Evolutionary conservation across 2,888 invertebrate species (phyloP).

Genomic region (Archips xylosteana): DNA sequence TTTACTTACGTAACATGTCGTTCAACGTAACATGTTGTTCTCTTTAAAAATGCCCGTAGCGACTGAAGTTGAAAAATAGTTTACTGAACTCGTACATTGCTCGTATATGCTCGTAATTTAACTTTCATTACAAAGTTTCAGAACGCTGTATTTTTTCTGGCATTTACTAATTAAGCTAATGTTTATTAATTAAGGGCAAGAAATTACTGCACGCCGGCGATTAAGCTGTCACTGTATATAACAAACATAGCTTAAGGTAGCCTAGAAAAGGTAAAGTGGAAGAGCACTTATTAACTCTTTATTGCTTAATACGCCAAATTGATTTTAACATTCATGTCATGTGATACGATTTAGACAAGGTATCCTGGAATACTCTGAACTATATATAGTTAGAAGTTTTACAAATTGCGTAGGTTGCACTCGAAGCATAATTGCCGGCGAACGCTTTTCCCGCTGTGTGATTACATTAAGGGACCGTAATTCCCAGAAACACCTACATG

Average conservation of each 20-base stretch:
- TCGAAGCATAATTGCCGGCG: background rate
- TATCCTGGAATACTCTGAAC: background rate
- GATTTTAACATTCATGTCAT: background rate
- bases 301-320: background rate
- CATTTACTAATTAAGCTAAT: background rate
- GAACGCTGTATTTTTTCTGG: background rate
- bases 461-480: constrained; percentile 13
- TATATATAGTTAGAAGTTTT: background rate
- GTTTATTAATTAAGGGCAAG: background rate
- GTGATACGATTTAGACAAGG: background rate
- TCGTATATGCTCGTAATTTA: background rate
- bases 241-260: background rate
- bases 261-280: background rate
- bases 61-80: background rate
- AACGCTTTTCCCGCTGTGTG: constrained; percentile 9
- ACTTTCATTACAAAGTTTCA: background rate
- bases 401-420: constrained; percentile 17
- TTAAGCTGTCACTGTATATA: background rate
- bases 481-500: constrained; percentile 20
- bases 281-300: background rate
- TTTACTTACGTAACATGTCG: background rate
- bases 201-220: background rate
- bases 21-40: background rate
- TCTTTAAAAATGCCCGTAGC: background rate
- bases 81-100: background rate